phyloP scores from a whole-genome alignment of 2,888 invertebrate species.

The Germaria angustata region DNA sequence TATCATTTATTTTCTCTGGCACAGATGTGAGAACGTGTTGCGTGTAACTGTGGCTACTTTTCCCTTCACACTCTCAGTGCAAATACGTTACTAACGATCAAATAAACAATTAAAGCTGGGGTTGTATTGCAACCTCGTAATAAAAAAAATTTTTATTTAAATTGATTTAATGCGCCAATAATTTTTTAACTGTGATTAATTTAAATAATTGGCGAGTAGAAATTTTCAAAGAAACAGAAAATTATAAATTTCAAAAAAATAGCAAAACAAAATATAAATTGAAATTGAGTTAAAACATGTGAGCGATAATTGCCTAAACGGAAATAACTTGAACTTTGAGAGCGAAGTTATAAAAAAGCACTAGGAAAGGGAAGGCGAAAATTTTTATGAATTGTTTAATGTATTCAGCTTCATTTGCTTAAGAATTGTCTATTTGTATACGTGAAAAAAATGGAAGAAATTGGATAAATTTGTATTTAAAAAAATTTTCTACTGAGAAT shows the following conservation, averaged over 20 bases:
- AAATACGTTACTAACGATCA: not conserved
- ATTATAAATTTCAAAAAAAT: not conserved
- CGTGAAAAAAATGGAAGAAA: no score
- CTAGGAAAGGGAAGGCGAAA: not conserved
- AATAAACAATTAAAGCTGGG: slow-evolving; percentile 10
- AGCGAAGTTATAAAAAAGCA: not conserved
- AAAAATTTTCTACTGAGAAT: no score
- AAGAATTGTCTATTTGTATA: no score
- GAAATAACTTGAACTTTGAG: slow-evolving; percentile 28
- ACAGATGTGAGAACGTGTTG: not conserved
- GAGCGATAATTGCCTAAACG: slow-evolving; percentile 46
- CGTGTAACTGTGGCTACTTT: not conserved
- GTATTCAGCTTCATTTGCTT: no score
- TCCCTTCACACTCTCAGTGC: not conserved
- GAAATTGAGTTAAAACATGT: slow-evolving; percentile 32
- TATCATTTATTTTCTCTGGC: slow-evolving; percentile 5
- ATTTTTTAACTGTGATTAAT: slow-evolving; percentile 44
- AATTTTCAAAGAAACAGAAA: not conserved
- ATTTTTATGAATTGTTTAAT: no score
- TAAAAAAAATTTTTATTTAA: slow-evolving; percentile 31
- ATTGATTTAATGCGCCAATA: slow-evolving; percentile 59
- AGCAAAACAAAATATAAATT: not conserved
- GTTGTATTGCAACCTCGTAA: not conserved
- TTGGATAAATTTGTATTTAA: no score
- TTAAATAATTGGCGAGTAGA: slow-evolving; percentile 33